Percentiles rank a stretch among this genome's conserved stretches.
Conservation (phyloP, 2,797 vertebrate genomes). For the Alfaro cultratus region DNA sequence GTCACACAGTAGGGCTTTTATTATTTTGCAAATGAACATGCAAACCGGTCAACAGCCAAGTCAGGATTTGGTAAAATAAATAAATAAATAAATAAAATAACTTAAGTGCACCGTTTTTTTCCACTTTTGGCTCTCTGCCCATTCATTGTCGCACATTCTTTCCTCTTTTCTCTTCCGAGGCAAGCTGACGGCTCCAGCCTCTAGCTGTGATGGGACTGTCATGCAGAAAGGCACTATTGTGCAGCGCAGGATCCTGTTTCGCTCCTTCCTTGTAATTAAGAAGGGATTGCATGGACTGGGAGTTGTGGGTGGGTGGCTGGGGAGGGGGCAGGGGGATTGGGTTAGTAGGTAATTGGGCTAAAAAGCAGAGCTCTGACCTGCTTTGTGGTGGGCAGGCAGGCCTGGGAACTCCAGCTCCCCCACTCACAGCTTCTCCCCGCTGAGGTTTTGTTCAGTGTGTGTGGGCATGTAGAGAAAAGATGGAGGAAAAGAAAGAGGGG, state of each 20-base stretch:
- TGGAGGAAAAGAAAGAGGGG: slow-evolving; percentile 12
- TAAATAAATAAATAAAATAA: slow-evolving; percentile 52
- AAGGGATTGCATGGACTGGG: slow-evolving; percentile 76
- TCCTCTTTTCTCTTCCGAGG: slow-evolving; percentile 67
- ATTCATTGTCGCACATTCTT: slow-evolving; percentile 79
- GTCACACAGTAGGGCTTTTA: background rate
- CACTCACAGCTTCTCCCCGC: slow-evolving; percentile 59
- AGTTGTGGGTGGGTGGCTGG: slow-evolving; percentile 48
- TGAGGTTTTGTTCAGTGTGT: slow-evolving; percentile 76
- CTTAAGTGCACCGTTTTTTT: slow-evolving; percentile 58
- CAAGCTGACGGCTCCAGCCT: slow-evolving; percentile 49
- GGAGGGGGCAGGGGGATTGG: slow-evolving; percentile 42
- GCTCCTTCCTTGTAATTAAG: slow-evolving; percentile 82
- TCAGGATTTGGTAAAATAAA: slow-evolving; percentile 61
- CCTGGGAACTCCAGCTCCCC: slow-evolving; percentile 58
- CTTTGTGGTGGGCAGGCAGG: slow-evolving; percentile 59
- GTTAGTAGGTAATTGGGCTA: slow-evolving; percentile 75
- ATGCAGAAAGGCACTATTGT: slow-evolving; percentile 85
- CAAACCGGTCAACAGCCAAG: slow-evolving; percentile 9
- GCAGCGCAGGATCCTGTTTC: slow-evolving; percentile 77
- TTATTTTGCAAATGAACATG: slow-evolving; percentile 40
- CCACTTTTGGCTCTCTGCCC: slow-evolving; percentile 61
- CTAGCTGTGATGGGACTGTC: slow-evolving; percentile 76
- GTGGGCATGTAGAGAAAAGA: slow-evolving; percentile 58
- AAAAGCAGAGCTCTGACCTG: slow-evolving; percentile 68